Base-by-base conservation (phyloP, 2,797 vertebrate species). In the Falco rusticolus region DNA sequence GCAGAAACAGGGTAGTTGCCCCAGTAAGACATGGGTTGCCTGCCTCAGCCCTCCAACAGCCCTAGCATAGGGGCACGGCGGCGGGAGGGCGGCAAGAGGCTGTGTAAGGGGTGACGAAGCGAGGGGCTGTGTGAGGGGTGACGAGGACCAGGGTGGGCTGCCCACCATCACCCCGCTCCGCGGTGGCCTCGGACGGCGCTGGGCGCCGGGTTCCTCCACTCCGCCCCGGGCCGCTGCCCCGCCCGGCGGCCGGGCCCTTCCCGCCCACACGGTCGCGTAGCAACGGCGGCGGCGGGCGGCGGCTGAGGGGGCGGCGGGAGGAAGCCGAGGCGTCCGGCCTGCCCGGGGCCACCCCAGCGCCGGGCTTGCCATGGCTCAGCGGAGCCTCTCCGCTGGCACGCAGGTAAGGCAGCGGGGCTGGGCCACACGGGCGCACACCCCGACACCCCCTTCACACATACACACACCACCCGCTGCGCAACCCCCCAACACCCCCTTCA, bases 91-190 rank as follows among this genome's bases (percentile, higher is more conserved):
- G 10, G 22, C 24, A 7, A 22, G 14, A 13, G 9, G 15, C 1
- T 21, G 16, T 12, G 25, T 34, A 39, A 22, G 28, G 17, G 13
- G 13, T 28, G 43, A 56, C 34, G 47, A 25, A 11, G 11, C 0
- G 4, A 5, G 4, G 0, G 3, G 37, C 8, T 14, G 6, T 16
- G 20, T 51, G 68, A 26, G 34, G 17, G 34, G 25, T 18, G 31
- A 66, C 39, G 51, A 37, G 28, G 1, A 11, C 11, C 0, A 4
- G 6, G 4, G 0, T 9, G 3, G 37, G 1, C 16, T 8, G 9
- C 8, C 20, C 2, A 37, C 21, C 6, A 4, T 41, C 24, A 60
- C 17, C 14, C 21, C 17, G 6, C 50, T 33, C 12, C 26, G 6
- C 2, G 15, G 11, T 6, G 15, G 14, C 13, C 33, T 16, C n/a